Percentiles rank a stretch among this genome's conserved stretches.
These are phyloP conservation scores for Ridgeia piscesae DNA, from an alignment of 1,140 invertebrate genomes.

Conservation along the genomic window DNA sequence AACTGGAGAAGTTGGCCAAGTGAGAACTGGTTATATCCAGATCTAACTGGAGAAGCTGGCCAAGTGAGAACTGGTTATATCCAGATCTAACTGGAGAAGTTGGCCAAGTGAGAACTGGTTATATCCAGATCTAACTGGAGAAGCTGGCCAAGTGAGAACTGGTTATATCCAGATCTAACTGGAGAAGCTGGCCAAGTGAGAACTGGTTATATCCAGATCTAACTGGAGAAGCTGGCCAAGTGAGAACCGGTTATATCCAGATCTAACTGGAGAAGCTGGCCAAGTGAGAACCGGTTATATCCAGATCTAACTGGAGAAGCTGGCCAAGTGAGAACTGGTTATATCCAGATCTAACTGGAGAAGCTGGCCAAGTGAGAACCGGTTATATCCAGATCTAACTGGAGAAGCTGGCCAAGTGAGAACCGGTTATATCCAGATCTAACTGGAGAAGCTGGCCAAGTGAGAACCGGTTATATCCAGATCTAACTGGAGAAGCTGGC, in stretches of 20 bases:
- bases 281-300: too few relatives aligned
- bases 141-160: neutral
- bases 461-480: too few relatives aligned
- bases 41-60: too few relatives aligned
- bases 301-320: neutral
- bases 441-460: neutral
- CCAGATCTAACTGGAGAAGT: neutral
- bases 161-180: too few relatives aligned
- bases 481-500: neutral
- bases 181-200: neutral
- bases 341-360: too few relatives aligned
- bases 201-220: too few relatives aligned
- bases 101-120: neutral
- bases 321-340: neutral
- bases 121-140: too few relatives aligned
- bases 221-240: neutral
- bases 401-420: neutral
- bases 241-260: too few relatives aligned
- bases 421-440: too few relatives aligned
- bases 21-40: neutral
- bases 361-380: neutral
- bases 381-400: too few relatives aligned
- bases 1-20: too few relatives aligned
- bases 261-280: neutral
- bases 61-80: neutral